Evolutionary conservation across 2,888 invertebrate genomes (phyloP).

Genomic region (Dendrolimus pini): DNA sequence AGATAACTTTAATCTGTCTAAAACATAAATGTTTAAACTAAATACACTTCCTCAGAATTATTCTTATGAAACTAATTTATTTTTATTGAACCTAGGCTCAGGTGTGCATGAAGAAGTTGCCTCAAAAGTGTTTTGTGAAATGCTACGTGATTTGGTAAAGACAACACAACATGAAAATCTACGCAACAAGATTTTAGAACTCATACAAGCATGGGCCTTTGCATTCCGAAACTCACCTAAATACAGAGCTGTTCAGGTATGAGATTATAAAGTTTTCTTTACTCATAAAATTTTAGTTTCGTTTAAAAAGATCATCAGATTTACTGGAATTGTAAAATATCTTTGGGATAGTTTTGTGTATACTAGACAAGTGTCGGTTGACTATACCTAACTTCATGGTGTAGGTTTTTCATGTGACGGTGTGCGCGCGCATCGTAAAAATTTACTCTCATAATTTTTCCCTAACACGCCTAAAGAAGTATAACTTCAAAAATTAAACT

Average conservation of each 20-base stretch:
- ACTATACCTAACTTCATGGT: too few species aligned
- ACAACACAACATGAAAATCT: slow-evolving; percentile 89
- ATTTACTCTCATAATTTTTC: too few species aligned
- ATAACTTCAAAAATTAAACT: too few species aligned
- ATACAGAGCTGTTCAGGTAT: slow-evolving; percentile 91
- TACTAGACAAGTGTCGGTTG: too few species aligned
- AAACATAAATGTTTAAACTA: too few species aligned
- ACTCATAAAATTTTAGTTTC: not conserved
- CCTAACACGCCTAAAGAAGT: too few species aligned
- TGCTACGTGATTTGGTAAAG: slow-evolving; percentile 90
- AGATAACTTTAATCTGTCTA: too few species aligned
- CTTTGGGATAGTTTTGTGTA: too few species aligned
- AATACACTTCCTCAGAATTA: too few species aligned
- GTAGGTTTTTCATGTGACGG: too few species aligned
- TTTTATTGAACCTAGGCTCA: slow-evolving; percentile 62
- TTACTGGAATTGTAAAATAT: too few species aligned
- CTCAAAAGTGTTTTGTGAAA: slow-evolving; percentile 95
- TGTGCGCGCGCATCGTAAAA: too few species aligned
- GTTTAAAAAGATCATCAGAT: not conserved
- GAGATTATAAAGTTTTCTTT: slow-evolving; percentile 4
- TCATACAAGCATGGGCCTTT: slow-evolving; percentile 98
- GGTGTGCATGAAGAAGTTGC: slow-evolving; percentile 95
- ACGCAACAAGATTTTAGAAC: slow-evolving; percentile 90
- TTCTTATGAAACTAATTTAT: not conserved
- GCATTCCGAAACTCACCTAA: slow-evolving; percentile 96